phyloP scores from a whole-genome alignment of 2,888 invertebrate genomes.

The Hypolimnas misippus region DNA sequence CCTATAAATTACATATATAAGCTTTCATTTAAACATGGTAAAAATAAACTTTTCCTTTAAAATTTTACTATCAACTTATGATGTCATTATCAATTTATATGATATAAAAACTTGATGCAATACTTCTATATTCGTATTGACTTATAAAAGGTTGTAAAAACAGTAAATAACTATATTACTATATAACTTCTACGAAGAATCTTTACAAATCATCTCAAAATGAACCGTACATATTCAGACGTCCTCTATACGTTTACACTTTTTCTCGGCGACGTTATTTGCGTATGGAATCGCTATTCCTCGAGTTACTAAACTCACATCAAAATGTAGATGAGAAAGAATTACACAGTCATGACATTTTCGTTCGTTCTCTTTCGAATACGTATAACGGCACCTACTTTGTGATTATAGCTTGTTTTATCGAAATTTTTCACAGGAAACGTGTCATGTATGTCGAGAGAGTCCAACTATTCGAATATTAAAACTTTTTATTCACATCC shows the following conservation, averaged over 20 bases:
- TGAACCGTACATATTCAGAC: slow-evolving; percentile 28
- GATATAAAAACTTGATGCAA: no score
- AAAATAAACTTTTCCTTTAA: no score
- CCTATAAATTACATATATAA: no score
- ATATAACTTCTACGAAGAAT: not conserved
- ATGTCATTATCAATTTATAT: no score
- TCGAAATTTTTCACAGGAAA: slow-evolving; percentile 33
- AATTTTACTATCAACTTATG: no score
- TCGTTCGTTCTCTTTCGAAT: slow-evolving; percentile 42
- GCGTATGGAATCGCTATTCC: slow-evolving; percentile 54
- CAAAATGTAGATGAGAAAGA: slow-evolving; percentile 52
- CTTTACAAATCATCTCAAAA: slow-evolving; percentile 33
- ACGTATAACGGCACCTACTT: slow-evolving; percentile 35
- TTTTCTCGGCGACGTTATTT: slow-evolving; percentile 40
- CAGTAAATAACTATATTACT: no score
- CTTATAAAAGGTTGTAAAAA: no score
- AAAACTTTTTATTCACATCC: slow-evolving; percentile 3
- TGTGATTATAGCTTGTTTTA: slow-evolving; percentile 38
- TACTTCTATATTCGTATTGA: no score
- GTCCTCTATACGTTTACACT: slow-evolving; percentile 19
- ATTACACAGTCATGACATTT: slow-evolving; percentile 51
- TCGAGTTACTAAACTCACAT: slow-evolving; percentile 50
- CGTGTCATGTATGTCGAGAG: not conserved
- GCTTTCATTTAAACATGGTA: no score
- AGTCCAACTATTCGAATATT: not conserved